phyloP scores from a whole-genome alignment of 2,888 invertebrate genomes.

The Gymnocheta viridis region DNA sequence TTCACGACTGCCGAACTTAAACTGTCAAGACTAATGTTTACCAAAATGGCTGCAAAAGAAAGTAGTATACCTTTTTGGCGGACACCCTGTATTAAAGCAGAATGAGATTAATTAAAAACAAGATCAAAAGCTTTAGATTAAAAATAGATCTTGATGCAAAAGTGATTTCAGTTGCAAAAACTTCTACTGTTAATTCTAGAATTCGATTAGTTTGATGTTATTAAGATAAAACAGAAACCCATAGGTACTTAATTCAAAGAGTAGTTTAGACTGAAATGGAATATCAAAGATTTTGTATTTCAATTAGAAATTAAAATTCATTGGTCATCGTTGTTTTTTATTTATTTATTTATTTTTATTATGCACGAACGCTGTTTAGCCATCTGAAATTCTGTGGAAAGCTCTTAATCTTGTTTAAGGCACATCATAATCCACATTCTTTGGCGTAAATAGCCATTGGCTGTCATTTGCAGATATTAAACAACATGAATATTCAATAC shows the following conservation, averaged over 20 bases:
- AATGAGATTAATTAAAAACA: background rate
- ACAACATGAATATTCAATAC: conserved; percentile 56
- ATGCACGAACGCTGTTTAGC: conserved; percentile 3
- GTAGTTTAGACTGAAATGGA: background rate
- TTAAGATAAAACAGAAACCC: conserved; percentile 27
- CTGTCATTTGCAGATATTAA: conserved; percentile 43
- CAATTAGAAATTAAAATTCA: conserved; percentile 56
- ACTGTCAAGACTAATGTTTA: too few species aligned
- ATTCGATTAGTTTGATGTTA: background rate
- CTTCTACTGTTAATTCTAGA: background rate
- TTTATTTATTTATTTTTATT: too few species aligned
- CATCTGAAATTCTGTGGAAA: conserved; percentile 44
- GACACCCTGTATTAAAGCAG: too few species aligned
- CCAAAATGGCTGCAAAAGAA: too few species aligned
- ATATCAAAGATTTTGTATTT: conserved; percentile 22
- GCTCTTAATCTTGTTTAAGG: conserved; percentile 51
- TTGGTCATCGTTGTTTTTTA: conserved; percentile 9
- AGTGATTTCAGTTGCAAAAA: too few species aligned
- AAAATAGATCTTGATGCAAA: background rate
- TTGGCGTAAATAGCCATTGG: conserved; percentile 48
- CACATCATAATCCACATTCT: conserved; percentile 60
- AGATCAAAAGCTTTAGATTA: background rate
- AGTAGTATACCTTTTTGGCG: too few species aligned
- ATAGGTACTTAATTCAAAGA: background rate
- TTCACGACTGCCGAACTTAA: too few species aligned